Evolutionary conservation across 2,888 invertebrate genomes (phyloP), one percentile per base, ranked within the genome.

Genomic region (Phengaris arion): DNA sequence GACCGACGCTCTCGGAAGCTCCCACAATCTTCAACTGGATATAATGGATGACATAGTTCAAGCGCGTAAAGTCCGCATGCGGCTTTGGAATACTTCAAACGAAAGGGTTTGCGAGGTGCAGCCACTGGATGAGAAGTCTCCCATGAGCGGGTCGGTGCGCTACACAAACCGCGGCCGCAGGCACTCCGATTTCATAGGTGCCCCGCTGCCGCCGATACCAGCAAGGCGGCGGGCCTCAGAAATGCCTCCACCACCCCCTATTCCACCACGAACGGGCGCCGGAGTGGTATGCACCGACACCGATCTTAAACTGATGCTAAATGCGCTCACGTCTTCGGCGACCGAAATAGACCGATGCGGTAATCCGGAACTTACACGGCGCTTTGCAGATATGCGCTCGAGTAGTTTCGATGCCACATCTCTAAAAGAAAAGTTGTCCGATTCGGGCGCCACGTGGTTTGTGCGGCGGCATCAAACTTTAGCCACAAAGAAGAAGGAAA

Each of bases 31-130:
- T 8, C 97, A 97, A 85, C 90, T 97, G 81, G 97, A 97, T 84
- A 97, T 97, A 80, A 97, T 97, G 97, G 97, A 97, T 82, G 97
- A 97, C 84, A 97, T 97, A 78, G 96, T 97, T 13, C 96, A 96
- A 83, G 96, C 97, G 13, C 94, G 97, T 74, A 97, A 97, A 94
- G 95, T 97, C 0, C 95, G 97, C 77, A 96, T 97, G 95, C 97
- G 97, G 84, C 94, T 97, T 83, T 97, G 97, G 97, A 97, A 96
- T 79, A 97, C 97, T 2, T 96, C 97, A 77, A 97, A 94, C 83
- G 96, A 96, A 86, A 95, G 95, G 76, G 96, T 97, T 12, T 97
- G 97, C 85, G 97, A 97, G 86, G 96, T 97, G 46, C 97, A 97
- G 84, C 96, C 97, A 0, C 87, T 97, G 6, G 97, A 97, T 81